Evolutionary conservation across 2,888 invertebrate species (phyloP).

Genomic region (Pheosia tremula): DNA sequence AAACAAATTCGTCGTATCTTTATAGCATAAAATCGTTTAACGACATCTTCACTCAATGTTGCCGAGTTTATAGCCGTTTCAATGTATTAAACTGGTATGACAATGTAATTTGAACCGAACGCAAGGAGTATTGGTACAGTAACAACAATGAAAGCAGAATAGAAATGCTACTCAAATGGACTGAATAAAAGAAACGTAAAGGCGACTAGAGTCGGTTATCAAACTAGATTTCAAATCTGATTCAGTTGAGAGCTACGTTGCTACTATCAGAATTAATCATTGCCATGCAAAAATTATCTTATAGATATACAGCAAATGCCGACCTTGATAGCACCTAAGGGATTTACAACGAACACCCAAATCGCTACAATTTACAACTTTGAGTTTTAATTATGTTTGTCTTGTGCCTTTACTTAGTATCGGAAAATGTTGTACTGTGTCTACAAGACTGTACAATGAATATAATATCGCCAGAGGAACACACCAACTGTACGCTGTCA

Average conservation of each 20-base stretch:
- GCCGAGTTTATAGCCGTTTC: neutral
- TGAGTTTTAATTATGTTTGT: neutral
- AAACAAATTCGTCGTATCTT: neutral
- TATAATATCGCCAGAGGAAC: too few relatives aligned
- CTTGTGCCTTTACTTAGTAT: conserved; percentile 10
- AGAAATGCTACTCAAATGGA: neutral
- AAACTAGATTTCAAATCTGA: too few relatives aligned
- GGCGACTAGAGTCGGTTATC: neutral
- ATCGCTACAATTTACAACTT: neutral
- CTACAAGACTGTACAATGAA: too few relatives aligned
- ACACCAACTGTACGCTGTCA: too few relatives aligned
- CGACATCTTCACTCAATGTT: neutral
- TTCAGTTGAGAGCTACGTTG: too few relatives aligned
- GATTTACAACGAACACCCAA: too few relatives aligned
- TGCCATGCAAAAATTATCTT: too few relatives aligned
- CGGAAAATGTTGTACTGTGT: too few relatives aligned
- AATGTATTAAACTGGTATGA: conserved; percentile 1
- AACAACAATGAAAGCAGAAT: neutral
- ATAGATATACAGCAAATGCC: too few relatives aligned
- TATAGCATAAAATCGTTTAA: neutral
- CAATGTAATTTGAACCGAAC: neutral
- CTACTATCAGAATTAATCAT: too few relatives aligned
- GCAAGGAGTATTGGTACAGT: neutral
- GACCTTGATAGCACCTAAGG: too few relatives aligned
- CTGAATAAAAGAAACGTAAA: neutral